Evolutionary conservation across 2,888 invertebrate genomes (phyloP), one percentile per base, ranked within the genome.

Genomic region (Keiferia lycopersicella): DNA sequence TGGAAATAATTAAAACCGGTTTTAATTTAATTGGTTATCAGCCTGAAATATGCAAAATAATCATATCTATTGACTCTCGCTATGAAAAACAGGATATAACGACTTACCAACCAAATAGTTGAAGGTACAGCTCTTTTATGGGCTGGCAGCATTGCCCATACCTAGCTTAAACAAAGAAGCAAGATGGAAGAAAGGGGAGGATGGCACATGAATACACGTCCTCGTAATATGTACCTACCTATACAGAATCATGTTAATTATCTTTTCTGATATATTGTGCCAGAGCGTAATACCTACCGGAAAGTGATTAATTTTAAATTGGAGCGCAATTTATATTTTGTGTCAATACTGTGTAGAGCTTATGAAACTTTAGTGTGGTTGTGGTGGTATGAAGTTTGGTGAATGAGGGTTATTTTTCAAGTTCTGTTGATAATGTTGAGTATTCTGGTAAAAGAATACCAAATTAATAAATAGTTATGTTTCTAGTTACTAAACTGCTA

Each of bases 251-350:
- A 57, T 16, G 57, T 16, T 18, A n/a, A n/a, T n/a, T n/a, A 59
- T 41, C 22, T 39, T 59, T 50, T 14, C 22, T 26, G 16, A 38
- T 14, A 51, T 58, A 63, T 63, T 63, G 58, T 59, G 22, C 50
- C 53, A 53, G n/a, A n/a, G 53, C 61, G 38, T 39, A 45, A 62
- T 57, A 34, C n/a, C n/a, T 57, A 57, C 34, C 20, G 38, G 20
- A 38, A 62, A 61, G 66, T 64, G 67, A 68, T 68, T 67, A 68
- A 67, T 65, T 65, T 66, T 66, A 45, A 66, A 68, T 67, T 65
- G 58, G 61, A 63, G 26, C n/a, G 30, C 57, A 30, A 26, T 57
- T 57, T 53, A 53, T 26, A 26, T 22, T 53, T 22, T 14, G 26
- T 53, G 51, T 53, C 51, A 53, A 53, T 53, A 26, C 12, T 3